These are phyloP conservation scores for Cephalopachus bancanus DNA, from an alignment of 2,797 vertebrate genomes.

Conservation along the genomic window DNA sequence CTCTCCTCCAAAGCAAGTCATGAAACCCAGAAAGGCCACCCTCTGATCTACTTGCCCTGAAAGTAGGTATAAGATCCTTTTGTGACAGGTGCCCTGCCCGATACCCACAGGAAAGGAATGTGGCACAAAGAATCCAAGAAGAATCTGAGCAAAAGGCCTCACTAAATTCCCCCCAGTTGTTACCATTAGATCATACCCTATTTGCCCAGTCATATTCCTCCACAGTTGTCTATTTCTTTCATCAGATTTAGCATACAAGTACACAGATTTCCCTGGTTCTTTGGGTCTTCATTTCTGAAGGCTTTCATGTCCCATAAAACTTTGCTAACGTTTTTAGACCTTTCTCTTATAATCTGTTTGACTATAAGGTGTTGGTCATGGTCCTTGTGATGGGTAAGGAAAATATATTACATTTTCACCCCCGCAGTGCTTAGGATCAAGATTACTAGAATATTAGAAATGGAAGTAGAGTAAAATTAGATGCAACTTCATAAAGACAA, in stretches of 20 bases:
- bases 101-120: background rate
- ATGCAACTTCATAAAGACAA: background rate
- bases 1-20: background rate
- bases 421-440: background rate
- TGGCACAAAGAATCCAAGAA: background rate
- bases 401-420: background rate
- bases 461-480: background rate
- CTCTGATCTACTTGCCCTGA: background rate
- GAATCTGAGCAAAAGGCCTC: background rate
- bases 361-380: background rate
- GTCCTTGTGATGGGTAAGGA: background rate
- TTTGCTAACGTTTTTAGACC: background rate
- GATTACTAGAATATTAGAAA: background rate
- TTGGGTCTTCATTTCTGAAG: background rate
- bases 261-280: background rate
- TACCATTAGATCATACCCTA: background rate
- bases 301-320: background rate
- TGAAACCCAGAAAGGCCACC: background rate
- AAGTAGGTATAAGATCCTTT: background rate
- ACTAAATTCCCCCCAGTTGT: background rate
- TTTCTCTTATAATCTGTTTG: background rate
- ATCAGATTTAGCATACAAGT: background rate
- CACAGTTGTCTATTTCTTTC: background rate
- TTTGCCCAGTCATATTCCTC: background rate
- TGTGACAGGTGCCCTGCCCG: background rate